A percentile compares a stretch with the other conserved stretches of the same genome.
Conservation (phyloP, 1,140 invertebrate genomes). For the Diorhabda elongata region DNA sequence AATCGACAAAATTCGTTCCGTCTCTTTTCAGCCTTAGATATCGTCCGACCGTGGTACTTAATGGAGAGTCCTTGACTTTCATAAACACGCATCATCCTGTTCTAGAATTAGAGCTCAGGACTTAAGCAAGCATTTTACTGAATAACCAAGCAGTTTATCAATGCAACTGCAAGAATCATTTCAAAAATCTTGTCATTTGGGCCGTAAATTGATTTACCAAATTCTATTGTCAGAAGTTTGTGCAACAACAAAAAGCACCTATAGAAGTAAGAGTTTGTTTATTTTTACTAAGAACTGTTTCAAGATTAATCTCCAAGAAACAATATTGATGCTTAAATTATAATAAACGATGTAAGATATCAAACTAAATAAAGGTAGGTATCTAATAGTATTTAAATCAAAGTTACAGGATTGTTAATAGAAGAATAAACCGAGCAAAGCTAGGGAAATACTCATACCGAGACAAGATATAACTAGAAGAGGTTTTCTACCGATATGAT, state of each 20-base stretch:
- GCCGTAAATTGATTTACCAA: too few species aligned
- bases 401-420: slow-evolving; percentile 49
- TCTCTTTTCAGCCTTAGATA: too few species aligned
- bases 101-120: too few species aligned
- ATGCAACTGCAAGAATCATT: too few species aligned
- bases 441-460: slow-evolving; percentile 52
- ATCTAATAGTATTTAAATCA: slow-evolving; percentile 47
- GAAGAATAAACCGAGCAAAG: slow-evolving; percentile 58
- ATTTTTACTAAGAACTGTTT: slow-evolving; percentile 67
- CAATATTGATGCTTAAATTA: slow-evolving; percentile 61
- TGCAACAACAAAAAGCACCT: not conserved
- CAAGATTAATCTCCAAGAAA: slow-evolving; percentile 65
- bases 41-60: too few species aligned
- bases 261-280: slow-evolving; percentile 61
- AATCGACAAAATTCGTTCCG: too few species aligned
- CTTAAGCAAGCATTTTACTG: too few species aligned
- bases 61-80: too few species aligned
- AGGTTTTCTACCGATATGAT: slow-evolving; percentile 64
- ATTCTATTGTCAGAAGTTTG: too few species aligned
- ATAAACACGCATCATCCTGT: too few species aligned
- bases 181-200: too few species aligned
- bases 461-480: slow-evolving; percentile 60
- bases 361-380: slow-evolving; percentile 60
- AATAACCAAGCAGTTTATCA: too few species aligned
- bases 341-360: slow-evolving; percentile 66